Evolutionary conservation across 2,888 invertebrate species (phyloP), one percentile per base, ranked within the genome.

Genomic region (Drosophila cyrtoloma): DNA sequence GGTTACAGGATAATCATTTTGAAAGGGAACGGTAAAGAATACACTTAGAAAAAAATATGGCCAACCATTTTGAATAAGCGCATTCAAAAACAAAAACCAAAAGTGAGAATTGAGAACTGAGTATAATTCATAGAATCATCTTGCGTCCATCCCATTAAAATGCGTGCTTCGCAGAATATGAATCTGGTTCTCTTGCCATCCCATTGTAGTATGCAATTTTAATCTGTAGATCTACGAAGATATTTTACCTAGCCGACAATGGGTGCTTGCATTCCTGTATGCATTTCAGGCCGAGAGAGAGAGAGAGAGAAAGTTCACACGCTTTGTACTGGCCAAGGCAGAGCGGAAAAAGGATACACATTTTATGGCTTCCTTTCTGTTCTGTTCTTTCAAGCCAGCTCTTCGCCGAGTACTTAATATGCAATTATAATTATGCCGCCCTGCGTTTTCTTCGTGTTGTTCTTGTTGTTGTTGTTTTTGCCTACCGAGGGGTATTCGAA

Each of bases 381-480:
- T 59, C 58, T 57, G 62, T 51, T 73, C 57, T 57, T 58, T 44
- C 55, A 55, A 28, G 30, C 47, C 64, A 52, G 64, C 58, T 50
- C 52, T 71, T 37, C 61, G 57, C 65, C 60, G 68, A 87, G 80
- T 85, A 87, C 82, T 85, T 82, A 82, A 89, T 85, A 87, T 85
- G 77, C 85, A 89, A 81, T 90, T 90, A 89, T 89, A 89, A 91
- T 89, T 87, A 90, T 89, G 87, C 84, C 77, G 90, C 81, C 90
- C 82, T 75, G 79, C 72, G 64, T 73, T 73, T 47, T 47, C 9
- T 4, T 26, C 16, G 67, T 82, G 89, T 51, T 51, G 28, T 42
- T 39, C 28, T 22, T 55, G 26, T 28, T 56, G 35, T 28, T 37
- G 37, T 39, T 28, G 39, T 55, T 56, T 16, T 30, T 30, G 42